Evolutionary conservation across 53 echinoderm and acorn worm genomes (phyloP).

Genomic region (Pentamera pediparva): DNA sequence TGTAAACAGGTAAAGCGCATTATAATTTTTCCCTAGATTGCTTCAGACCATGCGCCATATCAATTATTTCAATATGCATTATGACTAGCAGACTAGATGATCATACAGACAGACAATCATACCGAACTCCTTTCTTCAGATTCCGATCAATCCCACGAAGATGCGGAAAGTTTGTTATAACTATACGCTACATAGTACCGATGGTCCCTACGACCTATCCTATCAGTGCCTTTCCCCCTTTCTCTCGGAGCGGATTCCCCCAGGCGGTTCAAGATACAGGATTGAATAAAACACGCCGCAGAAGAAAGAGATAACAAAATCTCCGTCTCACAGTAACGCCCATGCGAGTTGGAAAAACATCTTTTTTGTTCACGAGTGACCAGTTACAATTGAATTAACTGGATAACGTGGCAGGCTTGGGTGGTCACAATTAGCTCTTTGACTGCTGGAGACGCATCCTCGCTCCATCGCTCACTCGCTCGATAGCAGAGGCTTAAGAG

Average conservation of each 20-base stretch:
- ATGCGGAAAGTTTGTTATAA: too few species aligned
- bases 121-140: too few species aligned
- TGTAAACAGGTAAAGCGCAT: too few species aligned
- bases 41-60: too few species aligned
- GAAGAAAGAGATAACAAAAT: slow-evolving; percentile 36
- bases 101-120: too few species aligned
- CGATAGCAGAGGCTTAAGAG: too few species aligned
- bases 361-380: slow-evolving; percentile 34
- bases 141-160: too few species aligned
- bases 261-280: background rate
- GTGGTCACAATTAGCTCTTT: slow-evolving; percentile 26
- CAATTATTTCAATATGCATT: too few species aligned
- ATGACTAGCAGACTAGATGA: too few species aligned
- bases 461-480: too few species aligned
- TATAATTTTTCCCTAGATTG: too few species aligned
- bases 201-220: slow-evolving; percentile 24
- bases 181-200: too few species aligned
- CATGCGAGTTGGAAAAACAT: slow-evolving; percentile 29
- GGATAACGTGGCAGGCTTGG: slow-evolving; percentile 19
- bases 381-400: slow-evolving; percentile 34
- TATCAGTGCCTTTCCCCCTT: slow-evolving; percentile 8
- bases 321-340: slow-evolving; percentile 23
- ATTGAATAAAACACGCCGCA: slow-evolving; percentile 29
- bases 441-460: slow-evolving; percentile 21
- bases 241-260: slow-evolving; percentile 1